phyloP scores from a whole-genome alignment of 1,140 invertebrate species.

The Cotesia chilonis region DNA sequence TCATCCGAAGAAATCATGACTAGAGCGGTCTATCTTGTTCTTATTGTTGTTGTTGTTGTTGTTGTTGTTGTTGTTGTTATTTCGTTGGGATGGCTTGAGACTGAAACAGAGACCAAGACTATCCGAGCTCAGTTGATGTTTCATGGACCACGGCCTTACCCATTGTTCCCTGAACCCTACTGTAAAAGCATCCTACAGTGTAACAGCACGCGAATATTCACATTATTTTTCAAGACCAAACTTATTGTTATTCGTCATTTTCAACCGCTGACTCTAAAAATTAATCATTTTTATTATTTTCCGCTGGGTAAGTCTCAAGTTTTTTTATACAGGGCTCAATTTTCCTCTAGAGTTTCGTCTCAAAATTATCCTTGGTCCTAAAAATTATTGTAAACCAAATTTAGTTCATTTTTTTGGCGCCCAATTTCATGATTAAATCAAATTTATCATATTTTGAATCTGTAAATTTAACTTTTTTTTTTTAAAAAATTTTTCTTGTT shows the following conservation, averaged over 20 bases:
- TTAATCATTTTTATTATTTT: too few species aligned
- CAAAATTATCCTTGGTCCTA: too few species aligned
- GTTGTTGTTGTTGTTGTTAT: constrained; percentile 33
- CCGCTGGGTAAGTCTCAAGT: too few species aligned
- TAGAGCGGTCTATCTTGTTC: constrained; percentile 42
- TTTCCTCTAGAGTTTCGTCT: too few species aligned
- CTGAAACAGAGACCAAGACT: constrained; percentile 14
- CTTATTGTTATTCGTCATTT: background rate
- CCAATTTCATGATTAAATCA: too few species aligned
- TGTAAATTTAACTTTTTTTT: too few species aligned
- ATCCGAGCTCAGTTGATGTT: constrained; percentile 28
- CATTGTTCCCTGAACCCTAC: constrained; percentile 49
- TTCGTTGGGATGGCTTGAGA: too few species aligned
- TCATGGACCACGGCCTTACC: constrained; percentile 48
- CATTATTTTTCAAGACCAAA: constrained; percentile 5
- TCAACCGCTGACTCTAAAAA: background rate
- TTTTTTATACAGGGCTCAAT: too few species aligned
- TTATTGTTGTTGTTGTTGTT: constrained; percentile 35
- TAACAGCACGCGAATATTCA: background rate
- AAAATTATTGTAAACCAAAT: too few species aligned
- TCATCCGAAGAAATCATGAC: constrained; percentile 52
- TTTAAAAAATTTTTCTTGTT: too few species aligned
- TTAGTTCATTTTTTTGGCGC: too few species aligned
- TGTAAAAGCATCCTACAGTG: constrained; percentile 41
- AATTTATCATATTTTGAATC: too few species aligned